These are phyloP conservation scores for Myripristis murdjan DNA, from an alignment of 2,797 vertebrate genomes.

Conservation along the genomic window DNA sequence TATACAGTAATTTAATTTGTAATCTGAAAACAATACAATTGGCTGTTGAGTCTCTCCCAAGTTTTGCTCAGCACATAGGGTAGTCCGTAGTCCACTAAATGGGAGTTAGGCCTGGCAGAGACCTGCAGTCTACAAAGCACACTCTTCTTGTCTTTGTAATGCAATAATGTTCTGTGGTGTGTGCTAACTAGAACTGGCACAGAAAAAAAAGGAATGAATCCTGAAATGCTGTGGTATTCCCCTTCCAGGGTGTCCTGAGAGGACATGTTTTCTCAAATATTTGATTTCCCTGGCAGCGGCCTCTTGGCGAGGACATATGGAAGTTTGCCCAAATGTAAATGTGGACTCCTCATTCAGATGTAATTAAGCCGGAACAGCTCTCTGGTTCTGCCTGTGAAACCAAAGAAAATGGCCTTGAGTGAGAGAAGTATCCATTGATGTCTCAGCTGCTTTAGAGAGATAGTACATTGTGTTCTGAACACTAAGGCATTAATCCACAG, in stretches of 20 bases:
- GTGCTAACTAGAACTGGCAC: neutral
- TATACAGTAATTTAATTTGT: too few relatives aligned
- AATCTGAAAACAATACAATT: too few relatives aligned
- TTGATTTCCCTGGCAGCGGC: neutral
- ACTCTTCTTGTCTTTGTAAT: too few relatives aligned
- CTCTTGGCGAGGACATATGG: neutral
- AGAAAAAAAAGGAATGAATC: neutral
- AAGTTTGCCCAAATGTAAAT: constrained; percentile 20
- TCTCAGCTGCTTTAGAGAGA: constrained; percentile 26
- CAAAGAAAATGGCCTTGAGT: constrained; percentile 17
- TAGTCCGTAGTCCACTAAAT: too few relatives aligned
- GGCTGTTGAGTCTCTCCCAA: too few relatives aligned
- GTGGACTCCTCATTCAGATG: constrained; percentile 12
- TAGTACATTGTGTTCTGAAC: constrained; percentile 6
- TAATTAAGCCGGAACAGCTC: constrained; percentile 20
- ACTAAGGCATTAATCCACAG: constrained; percentile 5
- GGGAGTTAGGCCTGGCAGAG: too few relatives aligned
- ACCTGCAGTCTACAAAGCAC: too few relatives aligned
- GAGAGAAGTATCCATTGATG: constrained; percentile 12
- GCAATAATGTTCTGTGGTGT: neutral
- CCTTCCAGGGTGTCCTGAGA: neutral
- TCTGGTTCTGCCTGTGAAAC: constrained; percentile 24
- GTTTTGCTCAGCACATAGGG: too few relatives aligned
- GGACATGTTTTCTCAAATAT: constrained; percentile 8
- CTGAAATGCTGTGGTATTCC: constrained; percentile 4